A percentile compares a stretch with the other conserved stretches of the same genome.
phyloP scores from a whole-genome alignment of 2,888 invertebrate species.

The Caenorhabditis drosophilae region DNA sequence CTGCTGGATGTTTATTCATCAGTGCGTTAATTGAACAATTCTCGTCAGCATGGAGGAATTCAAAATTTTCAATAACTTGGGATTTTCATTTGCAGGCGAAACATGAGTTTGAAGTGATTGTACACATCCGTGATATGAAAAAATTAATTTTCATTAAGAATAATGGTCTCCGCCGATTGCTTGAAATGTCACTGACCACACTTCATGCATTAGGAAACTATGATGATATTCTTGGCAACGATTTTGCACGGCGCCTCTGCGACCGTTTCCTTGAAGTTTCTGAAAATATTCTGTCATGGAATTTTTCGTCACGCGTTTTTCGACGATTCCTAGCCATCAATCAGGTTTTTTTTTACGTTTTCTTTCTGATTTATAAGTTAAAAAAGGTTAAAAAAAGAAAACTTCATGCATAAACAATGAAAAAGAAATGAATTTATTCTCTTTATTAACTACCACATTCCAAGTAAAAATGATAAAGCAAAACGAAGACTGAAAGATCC shows the following conservation, averaged over 20 bases:
- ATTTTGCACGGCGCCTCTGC: conserved; percentile 39
- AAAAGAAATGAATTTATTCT: neutral
- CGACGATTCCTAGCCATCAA: conserved; percentile 63
- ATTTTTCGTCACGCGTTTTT: conserved; percentile 73
- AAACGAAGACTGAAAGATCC: conserved; percentile 7
- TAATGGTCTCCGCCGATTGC: conserved; percentile 81
- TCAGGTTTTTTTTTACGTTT: conserved; percentile 19
- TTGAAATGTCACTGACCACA: conserved; percentile 78
- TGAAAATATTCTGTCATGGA: conserved; percentile 83
- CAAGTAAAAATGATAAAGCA: conserved; percentile 18
- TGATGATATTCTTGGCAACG: conserved; percentile 43
- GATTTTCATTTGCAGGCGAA: conserved; percentile 85
- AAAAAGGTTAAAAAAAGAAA: neutral
- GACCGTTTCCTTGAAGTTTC: conserved; percentile 72
- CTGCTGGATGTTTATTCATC: conserved; percentile 84
- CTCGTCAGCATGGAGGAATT: conserved; percentile 82
- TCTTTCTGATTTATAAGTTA: neutral
- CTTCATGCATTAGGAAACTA: conserved; percentile 70
- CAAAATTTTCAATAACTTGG: conserved; percentile 86
- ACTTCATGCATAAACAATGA: neutral
- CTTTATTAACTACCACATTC: conserved; percentile 26
- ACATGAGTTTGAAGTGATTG: conserved; percentile 79
- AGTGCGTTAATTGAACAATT: conserved; percentile 86
- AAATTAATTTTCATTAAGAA: conserved; percentile 33
- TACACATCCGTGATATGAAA: no score